A percentile compares a stretch with the other conserved stretches of the same genome.
Conservation (phyloP, 2,113 vertebrate genomes). For the Lathamus discolor region DNA sequence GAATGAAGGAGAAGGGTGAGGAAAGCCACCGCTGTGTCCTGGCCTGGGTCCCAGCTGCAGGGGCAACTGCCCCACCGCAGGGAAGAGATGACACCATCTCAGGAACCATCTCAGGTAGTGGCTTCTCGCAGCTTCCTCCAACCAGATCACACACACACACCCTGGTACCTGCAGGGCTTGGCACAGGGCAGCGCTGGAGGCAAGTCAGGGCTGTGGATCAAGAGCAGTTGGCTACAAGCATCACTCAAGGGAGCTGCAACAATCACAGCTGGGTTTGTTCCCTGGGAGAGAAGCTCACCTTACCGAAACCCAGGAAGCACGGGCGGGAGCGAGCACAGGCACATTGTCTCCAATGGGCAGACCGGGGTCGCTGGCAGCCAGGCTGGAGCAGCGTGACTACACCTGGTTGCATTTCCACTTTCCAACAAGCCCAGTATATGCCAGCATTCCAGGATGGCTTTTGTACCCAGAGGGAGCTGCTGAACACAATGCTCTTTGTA, state of each 20-base stretch:
- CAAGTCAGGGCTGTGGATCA: background rate
- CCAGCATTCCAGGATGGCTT: background rate
- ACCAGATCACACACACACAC: background rate
- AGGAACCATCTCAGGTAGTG: background rate
- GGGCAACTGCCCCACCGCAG: background rate
- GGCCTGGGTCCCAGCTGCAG: background rate
- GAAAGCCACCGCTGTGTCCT: background rate
- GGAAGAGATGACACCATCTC: background rate
- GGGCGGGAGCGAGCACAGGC: background rate
- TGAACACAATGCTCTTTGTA: constrained; percentile 46
- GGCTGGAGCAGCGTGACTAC: background rate
- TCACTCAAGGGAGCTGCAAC: background rate
- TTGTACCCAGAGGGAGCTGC: constrained; percentile 15
- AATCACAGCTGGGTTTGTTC: background rate
- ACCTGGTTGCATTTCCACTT: constrained; percentile 43
- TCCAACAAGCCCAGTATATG: background rate
- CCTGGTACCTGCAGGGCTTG: accelerated
- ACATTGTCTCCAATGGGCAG: background rate
- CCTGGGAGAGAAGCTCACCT: background rate
- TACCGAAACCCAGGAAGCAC: background rate
- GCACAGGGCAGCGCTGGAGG: background rate
- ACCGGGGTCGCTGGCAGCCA: background rate
- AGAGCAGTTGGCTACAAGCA: background rate
- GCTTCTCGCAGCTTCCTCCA: background rate
- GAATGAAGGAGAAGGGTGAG: background rate